These are phyloP conservation scores for Nymphalis io DNA, from an alignment of 1,140 invertebrate genomes.

Conservation along the genomic window DNA sequence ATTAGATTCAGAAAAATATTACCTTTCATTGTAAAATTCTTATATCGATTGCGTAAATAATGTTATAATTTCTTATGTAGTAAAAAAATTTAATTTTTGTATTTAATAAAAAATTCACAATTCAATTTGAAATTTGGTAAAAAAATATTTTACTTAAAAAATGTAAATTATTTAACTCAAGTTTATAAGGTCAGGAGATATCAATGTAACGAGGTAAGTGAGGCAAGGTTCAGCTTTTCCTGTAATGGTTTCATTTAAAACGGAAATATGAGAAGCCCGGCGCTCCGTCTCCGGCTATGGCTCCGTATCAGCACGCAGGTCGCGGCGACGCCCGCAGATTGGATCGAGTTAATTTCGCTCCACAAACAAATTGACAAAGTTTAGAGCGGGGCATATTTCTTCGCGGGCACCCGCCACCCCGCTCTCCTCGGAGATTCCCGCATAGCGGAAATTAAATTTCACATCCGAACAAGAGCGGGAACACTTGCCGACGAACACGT, in stretches of 20 bases:
- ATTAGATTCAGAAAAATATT: conserved; percentile 40
- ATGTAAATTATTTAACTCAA: neutral
- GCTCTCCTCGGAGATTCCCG: conserved; percentile 67
- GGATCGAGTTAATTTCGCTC: conserved; percentile 80
- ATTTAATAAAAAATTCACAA: too few relatives aligned
- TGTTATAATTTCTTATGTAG: neutral
- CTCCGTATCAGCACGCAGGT: conserved; percentile 60
- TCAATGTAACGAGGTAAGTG: neutral
- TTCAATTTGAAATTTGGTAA: too few relatives aligned
- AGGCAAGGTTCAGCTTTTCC: conserved; percentile 33
- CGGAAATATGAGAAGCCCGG: conserved; percentile 54
- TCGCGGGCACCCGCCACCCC: conserved; percentile 55
- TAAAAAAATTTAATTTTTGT: too few relatives aligned
- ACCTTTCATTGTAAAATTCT: conserved; percentile 37
- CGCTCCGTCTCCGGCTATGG: conserved; percentile 28
- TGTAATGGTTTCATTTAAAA: conserved; percentile 41
- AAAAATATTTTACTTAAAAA: too few relatives aligned
- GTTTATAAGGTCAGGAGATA: neutral
- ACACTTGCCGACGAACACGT: conserved; percentile 65
- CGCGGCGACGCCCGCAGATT: conserved; percentile 72
- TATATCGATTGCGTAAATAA: conserved; percentile 3
- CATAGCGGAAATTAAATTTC: conserved; percentile 79
- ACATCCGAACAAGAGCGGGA: conserved; percentile 76
- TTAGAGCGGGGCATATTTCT: conserved; percentile 80
- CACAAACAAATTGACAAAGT: conserved; percentile 81